Evolutionary conservation across 2,888 invertebrate species (phyloP).

Genomic region (Gari tellinella): DNA sequence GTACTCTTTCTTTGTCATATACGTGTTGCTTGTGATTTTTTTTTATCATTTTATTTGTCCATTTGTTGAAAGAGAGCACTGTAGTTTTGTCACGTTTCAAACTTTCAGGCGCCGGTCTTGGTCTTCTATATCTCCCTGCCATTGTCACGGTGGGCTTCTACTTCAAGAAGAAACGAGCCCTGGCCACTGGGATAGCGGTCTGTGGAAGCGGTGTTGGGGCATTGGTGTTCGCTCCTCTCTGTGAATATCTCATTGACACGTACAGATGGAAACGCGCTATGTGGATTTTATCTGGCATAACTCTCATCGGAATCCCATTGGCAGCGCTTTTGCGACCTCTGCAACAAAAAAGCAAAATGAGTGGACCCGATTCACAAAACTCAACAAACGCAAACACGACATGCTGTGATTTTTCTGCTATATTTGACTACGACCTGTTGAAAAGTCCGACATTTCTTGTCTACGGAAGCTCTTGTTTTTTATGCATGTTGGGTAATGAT

Average conservation of each 20-base stretch:
- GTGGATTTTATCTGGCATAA: conserved; percentile 15
- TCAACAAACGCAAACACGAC: too few species aligned
- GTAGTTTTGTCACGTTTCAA: too few species aligned
- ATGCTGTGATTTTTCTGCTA: not conserved
- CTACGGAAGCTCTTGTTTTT: conserved; percentile 75
- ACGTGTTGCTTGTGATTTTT: too few species aligned
- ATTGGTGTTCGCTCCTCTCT: conserved; percentile 24
- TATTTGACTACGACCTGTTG: conserved; percentile 92
- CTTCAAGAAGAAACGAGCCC: conserved; percentile 20
- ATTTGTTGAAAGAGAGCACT: too few species aligned
- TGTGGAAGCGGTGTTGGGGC: conserved; percentile 26
- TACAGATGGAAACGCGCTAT: conserved; percentile 26
- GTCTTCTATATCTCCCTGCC: conserved; percentile 24
- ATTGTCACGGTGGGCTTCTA: conserved; percentile 18
- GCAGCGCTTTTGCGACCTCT: conserved; percentile 15
- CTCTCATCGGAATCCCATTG: conserved; percentile 23
- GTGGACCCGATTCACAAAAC: too few species aligned
- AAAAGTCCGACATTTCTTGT: conserved; percentile 91
- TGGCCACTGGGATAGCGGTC: conserved; percentile 21
- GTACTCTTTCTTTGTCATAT: too few species aligned
- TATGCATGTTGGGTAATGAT: conserved; percentile 79
- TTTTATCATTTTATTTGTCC: too few species aligned
- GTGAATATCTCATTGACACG: conserved; percentile 1
- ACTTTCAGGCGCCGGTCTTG: conserved; percentile 27
- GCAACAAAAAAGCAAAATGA: too few species aligned